Percentiles rank a stretch among this genome's conserved stretches.
phyloP scores from a whole-genome alignment of 1,140 invertebrate species.

The Popillia japonica region DNA sequence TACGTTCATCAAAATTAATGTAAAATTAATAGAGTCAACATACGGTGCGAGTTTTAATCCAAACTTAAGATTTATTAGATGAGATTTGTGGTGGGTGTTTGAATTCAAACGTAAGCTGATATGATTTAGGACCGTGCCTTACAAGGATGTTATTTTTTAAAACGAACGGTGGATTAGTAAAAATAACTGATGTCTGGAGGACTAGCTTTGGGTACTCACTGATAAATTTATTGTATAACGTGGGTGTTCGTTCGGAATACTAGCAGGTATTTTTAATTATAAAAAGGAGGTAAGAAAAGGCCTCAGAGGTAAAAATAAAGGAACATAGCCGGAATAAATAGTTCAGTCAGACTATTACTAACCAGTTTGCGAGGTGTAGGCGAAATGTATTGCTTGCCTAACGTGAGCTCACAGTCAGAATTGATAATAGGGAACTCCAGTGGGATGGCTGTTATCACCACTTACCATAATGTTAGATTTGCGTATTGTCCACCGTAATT shows the following conservation, averaged over 20 bases:
- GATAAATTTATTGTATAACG: too few relatives aligned
- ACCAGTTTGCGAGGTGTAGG: conserved; percentile 39
- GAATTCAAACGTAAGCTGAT: conserved; percentile 6
- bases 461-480: conserved; percentile 6
- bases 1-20: too few relatives aligned
- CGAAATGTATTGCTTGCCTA: conserved; percentile 39
- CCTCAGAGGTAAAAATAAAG: not conserved
- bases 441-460: not conserved
- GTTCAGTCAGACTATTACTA: conserved; percentile 36
- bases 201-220: too few relatives aligned
- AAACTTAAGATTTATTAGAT: not conserved
- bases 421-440: conserved; percentile 40
- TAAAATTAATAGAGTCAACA: too few relatives aligned
- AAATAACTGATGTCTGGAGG: not conserved
- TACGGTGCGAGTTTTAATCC: too few relatives aligned
- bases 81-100: conserved; percentile 9
- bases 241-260: too few relatives aligned
- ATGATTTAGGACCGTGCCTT: not conserved
- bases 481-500: not conserved
- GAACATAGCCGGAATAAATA: conserved; percentile 38
- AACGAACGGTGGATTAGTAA: not conserved
- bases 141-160: not conserved
- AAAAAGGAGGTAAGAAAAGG: not conserved
- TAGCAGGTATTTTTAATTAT: not conserved
- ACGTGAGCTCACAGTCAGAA: conserved; percentile 45